phyloP scores from a whole-genome alignment of 1,140 invertebrate species.

The Eriocheir sinensis region DNA sequence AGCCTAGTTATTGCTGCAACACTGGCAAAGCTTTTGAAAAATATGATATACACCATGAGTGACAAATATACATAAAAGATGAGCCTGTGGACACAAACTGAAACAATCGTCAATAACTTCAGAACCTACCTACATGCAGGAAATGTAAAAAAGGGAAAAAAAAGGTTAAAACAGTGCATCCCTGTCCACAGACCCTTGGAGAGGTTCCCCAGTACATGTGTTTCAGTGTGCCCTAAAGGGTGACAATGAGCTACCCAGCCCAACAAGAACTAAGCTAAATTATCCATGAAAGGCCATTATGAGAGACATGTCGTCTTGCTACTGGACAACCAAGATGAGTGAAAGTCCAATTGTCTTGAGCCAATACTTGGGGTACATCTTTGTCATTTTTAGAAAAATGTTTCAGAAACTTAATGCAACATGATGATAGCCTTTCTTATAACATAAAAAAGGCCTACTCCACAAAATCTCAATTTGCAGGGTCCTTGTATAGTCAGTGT shows the following conservation, averaged over 20 bases:
- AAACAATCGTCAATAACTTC: not conserved
- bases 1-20: slow-evolving; percentile 76
- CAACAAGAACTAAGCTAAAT: slow-evolving; percentile 67
- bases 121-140: not conserved
- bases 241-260: slow-evolving; percentile 71
- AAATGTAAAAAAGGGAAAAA: not conserved
- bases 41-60: slow-evolving; percentile 70
- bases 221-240: slow-evolving; percentile 74
- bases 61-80: slow-evolving; percentile 71
- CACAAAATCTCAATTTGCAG: slow-evolving; percentile 26
- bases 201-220: slow-evolving; percentile 68
- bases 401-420: not conserved
- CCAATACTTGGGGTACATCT: slow-evolving; percentile 4
- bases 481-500: slow-evolving; percentile 19
- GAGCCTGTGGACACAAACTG: slow-evolving; percentile 62
- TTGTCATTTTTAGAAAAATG: not conserved
- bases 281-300: slow-evolving; percentile 51
- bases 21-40: slow-evolving; percentile 75
- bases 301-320: not conserved
- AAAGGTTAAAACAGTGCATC: slow-evolving; percentile 43
- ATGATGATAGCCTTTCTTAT: slow-evolving; percentile 3
- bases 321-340: not conserved
- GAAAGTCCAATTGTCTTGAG: not conserved
- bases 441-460: not conserved
- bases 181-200: slow-evolving; percentile 69